These are phyloP conservation scores for Ranitomeya variabilis DNA, from an alignment of 2,113 vertebrate species.

Conservation along the genomic window DNA sequence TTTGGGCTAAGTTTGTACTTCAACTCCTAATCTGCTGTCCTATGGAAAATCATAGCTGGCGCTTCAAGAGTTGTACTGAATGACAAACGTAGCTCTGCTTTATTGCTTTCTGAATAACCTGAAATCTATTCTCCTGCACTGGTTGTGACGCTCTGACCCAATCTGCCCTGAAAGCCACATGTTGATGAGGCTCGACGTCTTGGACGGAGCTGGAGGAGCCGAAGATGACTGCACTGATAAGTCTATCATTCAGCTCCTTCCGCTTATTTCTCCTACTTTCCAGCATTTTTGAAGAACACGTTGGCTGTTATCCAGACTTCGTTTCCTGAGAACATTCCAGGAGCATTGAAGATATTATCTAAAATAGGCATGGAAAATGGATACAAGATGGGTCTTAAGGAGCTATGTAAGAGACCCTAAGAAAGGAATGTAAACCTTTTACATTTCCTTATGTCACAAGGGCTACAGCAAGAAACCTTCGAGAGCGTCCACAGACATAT, in stretches of 20 bases:
- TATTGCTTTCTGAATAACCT: too few species aligned
- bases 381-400: constrained; percentile 42
- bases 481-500: background rate
- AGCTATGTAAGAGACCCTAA: background rate
- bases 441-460: constrained; percentile 10
- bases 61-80: background rate
- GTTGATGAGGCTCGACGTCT: background rate
- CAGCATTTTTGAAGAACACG: background rate
- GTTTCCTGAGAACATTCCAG: constrained; percentile 47
- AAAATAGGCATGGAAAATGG: constrained; percentile 52
- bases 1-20: too few species aligned
- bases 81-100: background rate
- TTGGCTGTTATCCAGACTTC: constrained; percentile 16
- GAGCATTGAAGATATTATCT: constrained; percentile 35
- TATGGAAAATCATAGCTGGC: too few species aligned
- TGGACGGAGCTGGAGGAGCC: background rate
- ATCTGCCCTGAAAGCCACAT: background rate
- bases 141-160: background rate
- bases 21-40: too few species aligned
- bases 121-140: background rate
- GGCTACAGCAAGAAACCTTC: background rate
- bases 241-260: background rate
- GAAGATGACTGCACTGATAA: background rate
- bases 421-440: constrained; percentile 10
- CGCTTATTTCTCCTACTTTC: background rate